Base-by-base conservation (phyloP, 2,113 vertebrate genomes). In the Arenaria interpres region DNA sequence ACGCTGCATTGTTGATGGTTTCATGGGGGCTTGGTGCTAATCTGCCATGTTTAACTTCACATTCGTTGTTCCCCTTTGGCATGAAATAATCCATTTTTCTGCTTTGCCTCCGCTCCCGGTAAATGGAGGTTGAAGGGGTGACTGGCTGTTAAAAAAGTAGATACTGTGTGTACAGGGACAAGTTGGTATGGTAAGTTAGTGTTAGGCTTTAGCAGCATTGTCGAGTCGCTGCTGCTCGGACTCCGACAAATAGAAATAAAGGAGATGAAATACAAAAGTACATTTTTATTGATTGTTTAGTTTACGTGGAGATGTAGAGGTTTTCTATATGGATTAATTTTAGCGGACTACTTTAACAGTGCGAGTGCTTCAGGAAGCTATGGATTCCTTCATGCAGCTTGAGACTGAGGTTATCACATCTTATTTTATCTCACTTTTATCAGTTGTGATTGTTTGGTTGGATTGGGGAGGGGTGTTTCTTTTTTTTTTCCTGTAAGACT, bases 101-200 rank as follows among this genome's bases (percentile, higher is more conserved):
- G 23, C 51, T 85, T 76, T 89, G 43, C n/a, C 33, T 5, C 2
- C 3, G 3, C 13, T 82, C 54, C 21, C 69, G 43, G 43, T 60
- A 79, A 46, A 18, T 21, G 11, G 41, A 76, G 18, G 16, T 24
- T 54, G 41, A 41, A 12, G 19, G 30, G 14, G 10, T 53, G 56
- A 15, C 11, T 84, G 72, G n/a, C n/a, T 53, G 17, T 54, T 84
- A 48, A 20, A 33, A 45, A 39, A 7, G 13, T 25, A 57, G 11
- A 24, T 0, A 0, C 25, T 39, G 4, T 33, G 11, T 21, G 30
- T 75, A 20, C n/a, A 59, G 28, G 60, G 12, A 9, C 14, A 71
- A 45, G 7, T 33, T 37, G 8, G 4, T 30, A 3, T 32, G 59
- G 0, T 24, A 46, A 73, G 12, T 67, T 41, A 14, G 41, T 48